phyloP scores from a whole-genome alignment of 2,797 vertebrate species.

The Pygocentrus nattereri region DNA sequence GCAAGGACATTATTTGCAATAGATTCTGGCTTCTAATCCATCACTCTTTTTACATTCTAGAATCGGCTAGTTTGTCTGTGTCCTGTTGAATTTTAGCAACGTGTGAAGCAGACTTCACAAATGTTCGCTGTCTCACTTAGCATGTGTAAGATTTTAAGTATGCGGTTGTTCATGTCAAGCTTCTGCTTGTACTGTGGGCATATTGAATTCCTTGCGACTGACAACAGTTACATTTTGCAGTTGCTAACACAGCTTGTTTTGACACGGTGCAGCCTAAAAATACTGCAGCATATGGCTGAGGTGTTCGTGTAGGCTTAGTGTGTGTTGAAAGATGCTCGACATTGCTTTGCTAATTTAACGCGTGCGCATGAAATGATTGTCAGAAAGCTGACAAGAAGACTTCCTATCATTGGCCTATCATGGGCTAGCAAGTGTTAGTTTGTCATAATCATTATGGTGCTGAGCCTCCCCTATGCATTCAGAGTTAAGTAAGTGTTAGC shows the following conservation, averaged over 20 bases:
- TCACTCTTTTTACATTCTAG: neutral
- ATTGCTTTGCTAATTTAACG: constrained; percentile 3
- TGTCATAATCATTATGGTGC: neutral
- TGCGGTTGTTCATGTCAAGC: constrained; percentile 7
- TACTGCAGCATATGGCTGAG: constrained; percentile 21
- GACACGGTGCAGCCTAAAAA: constrained; percentile 19
- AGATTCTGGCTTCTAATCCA: neutral
- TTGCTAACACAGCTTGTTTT: constrained; percentile 17
- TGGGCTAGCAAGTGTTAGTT: neutral
- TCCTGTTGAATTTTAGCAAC: neutral
- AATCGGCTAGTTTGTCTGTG: neutral
- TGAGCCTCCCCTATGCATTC: neutral
- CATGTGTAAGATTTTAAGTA: neutral
- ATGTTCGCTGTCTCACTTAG: neutral
- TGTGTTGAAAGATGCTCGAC: constrained; percentile 6
- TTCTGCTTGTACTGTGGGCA: neutral
- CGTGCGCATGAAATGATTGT: constrained; percentile 2
- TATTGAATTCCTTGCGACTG: neutral
- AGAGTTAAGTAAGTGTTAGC: neutral
- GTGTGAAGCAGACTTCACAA: neutral
- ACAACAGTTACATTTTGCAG: constrained; percentile 11
- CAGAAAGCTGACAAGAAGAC: constrained; percentile 8
- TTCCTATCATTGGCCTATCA: constrained; percentile 15
- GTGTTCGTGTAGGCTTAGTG: neutral
- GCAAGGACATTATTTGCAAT: neutral